Conservation (phyloP, 2,797 vertebrate species). For the Lutjanus argentimaculatus region DNA sequence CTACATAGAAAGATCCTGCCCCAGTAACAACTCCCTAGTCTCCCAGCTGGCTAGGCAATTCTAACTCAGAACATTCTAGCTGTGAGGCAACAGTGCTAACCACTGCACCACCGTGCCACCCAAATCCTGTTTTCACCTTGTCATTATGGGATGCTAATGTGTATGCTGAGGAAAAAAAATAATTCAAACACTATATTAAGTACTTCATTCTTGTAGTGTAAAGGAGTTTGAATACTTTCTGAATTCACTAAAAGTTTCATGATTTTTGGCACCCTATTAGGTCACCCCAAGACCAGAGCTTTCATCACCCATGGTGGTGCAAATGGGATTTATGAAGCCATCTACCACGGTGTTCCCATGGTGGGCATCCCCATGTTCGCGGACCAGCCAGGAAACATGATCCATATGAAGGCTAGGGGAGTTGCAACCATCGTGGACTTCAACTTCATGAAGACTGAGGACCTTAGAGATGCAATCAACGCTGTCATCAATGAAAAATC, state of each 20-base stretch:
- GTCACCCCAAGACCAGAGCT: slow-evolving; percentile 73
- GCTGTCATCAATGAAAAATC: slow-evolving; percentile 14
- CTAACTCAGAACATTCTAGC: too few relatives aligned
- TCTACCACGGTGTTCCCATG: slow-evolving; percentile 92
- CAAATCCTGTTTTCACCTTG: not conserved
- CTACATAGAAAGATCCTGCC: too few relatives aligned
- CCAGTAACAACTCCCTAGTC: too few relatives aligned
- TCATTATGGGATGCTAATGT: too few relatives aligned
- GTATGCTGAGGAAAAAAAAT: not conserved
- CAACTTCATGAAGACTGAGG: slow-evolving; percentile 1
- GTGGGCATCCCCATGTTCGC: slow-evolving; percentile 91
- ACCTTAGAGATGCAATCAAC: slow-evolving; percentile 14
- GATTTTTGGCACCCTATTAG: not conserved
- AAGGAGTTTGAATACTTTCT: too few relatives aligned
- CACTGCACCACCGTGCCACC: too few relatives aligned
- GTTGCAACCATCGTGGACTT: not conserved
- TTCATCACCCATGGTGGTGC: slow-evolving; percentile 88
- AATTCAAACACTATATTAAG: not conserved
- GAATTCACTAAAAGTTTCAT: too few relatives aligned
- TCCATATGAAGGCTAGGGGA: slow-evolving; percentile 64
- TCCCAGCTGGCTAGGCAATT: too few relatives aligned
- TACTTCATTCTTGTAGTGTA: too few relatives aligned
- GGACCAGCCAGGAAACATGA: slow-evolving; percentile 91
- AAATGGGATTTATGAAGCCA: slow-evolving; percentile 93
- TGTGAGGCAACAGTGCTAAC: too few relatives aligned